These are phyloP conservation scores for Tetheella fluctuosa DNA, from an alignment of 2,888 invertebrate species.

Conservation along the genomic window DNA sequence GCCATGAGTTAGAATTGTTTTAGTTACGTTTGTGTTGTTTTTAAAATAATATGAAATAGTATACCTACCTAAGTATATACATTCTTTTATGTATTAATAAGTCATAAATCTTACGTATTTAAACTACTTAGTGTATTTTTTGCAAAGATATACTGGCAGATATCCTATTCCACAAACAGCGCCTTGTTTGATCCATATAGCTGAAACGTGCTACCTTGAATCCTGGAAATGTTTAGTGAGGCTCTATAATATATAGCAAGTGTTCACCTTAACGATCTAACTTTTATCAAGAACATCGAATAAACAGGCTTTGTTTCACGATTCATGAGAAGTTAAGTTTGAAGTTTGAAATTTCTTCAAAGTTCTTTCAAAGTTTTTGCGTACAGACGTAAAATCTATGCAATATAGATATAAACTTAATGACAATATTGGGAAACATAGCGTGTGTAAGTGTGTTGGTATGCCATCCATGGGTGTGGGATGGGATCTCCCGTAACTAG, in stretches of 20 bases:
- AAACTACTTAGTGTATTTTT: no score
- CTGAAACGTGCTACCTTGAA: not conserved
- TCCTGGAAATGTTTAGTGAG: not conserved
- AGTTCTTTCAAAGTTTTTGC: not conserved
- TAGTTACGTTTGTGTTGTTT: no score
- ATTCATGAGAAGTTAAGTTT: not conserved
- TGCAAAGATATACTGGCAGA: no score
- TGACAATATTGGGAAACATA: not conserved
- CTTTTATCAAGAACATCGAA: not conserved
- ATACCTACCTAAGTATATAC: no score
- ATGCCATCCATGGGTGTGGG: slow-evolving; percentile 32
- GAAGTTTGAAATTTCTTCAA: not conserved
- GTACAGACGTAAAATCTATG: not conserved
- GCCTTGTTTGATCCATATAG: no score
- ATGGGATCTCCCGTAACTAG: slow-evolving; percentile 39
- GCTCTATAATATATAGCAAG: not conserved
- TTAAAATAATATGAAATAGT: no score
- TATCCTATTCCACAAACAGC: no score
- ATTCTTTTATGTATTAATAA: no score
- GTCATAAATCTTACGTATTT: no score
- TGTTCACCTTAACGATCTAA: not conserved
- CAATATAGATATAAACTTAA: not conserved
- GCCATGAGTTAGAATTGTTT: no score
- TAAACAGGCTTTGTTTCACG: not conserved
- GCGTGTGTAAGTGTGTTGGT: slow-evolving; percentile 36